Base-by-base conservation (phyloP, 2,888 invertebrate genomes). In the Pseudococcus longispinus region DNA sequence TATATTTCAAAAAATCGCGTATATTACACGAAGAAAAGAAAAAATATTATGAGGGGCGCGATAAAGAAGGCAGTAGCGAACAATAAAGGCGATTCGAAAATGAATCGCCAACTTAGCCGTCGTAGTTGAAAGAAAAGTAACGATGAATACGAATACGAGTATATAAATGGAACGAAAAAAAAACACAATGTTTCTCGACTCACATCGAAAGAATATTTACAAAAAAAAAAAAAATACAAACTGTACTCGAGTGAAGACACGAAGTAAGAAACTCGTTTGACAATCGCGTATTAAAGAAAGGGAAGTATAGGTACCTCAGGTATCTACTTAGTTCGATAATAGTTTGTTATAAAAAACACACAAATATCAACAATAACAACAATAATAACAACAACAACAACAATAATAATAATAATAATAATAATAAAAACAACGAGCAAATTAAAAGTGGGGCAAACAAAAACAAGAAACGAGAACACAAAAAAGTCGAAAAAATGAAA, bases 11-110 rank as follows among this genome's bases (percentile, higher is more conserved):
- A 42, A 51, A 83, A 26, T 23, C 29, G 18, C 83, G 18, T 46
- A 46, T 51, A 82, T 29, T 83, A 46, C 44, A 83, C 51, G 46
- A 83, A 44, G 46, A 44, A 20, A 23, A 44, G 13, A 44, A 20
- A 44, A 82, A 37, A 6, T 0, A 82, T 83, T 15, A 32, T 32
- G 82, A 82, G 82, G 82, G 18, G 32, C 70, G 70, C 70, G 29
- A 70, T 70, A 15, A 60, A 60, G 60, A 60, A 70, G 70, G 70
- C 70, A 70, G 70, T 70, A 70, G 70, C 70, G 70, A 70, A 70
- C 70, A n/a, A 70, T 70, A 29, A 70, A 5, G 8, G 18, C 15
- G 18, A 8, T 60, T 60, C 23, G 23, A 29, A 29, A 29, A 70
- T 29, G 8, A 20, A 23, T 60, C 60, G 8, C 6, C 20, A 0